phyloP scores from a whole-genome alignment of 2,113 vertebrate genomes.

The Nycticorax nycticorax region DNA sequence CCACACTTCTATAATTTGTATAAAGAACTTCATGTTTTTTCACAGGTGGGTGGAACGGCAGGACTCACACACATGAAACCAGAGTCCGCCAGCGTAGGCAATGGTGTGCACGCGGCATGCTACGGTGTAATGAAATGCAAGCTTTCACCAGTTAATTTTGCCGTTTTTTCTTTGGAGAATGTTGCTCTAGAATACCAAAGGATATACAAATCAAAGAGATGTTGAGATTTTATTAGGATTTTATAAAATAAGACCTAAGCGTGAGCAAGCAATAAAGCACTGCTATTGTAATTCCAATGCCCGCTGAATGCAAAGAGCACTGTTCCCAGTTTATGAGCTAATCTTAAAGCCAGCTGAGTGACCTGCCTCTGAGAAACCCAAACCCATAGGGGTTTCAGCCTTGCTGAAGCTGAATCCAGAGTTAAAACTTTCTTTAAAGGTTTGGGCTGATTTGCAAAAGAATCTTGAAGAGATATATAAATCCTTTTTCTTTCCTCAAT shows the following conservation, averaged over 20 bases:
- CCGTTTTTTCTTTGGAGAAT: neutral
- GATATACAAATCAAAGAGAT: neutral
- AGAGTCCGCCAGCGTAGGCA: neutral
- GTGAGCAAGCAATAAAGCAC: neutral
- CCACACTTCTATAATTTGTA: neutral
- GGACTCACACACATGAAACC: neutral
- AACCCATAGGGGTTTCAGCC: neutral
- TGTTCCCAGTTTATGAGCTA: neutral
- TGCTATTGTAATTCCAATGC: neutral
- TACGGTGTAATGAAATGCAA: neutral
- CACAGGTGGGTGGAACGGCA: neutral
- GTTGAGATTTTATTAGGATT: neutral
- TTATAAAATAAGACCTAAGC: neutral
- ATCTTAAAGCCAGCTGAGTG: neutral
- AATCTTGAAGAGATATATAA: neutral
- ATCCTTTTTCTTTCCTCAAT: neutral
- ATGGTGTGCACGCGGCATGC: fast-evolving
- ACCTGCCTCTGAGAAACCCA: neutral
- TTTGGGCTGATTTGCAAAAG: neutral
- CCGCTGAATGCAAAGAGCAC: neutral
- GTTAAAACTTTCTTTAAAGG: neutral
- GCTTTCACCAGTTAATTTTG: neutral
- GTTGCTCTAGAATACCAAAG: neutral
- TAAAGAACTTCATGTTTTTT: neutral
- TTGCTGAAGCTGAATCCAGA: neutral